These are phyloP conservation scores for Pediacus dermestoides DNA, from an alignment of 2,888 invertebrate genomes.

Conservation along the genomic window DNA sequence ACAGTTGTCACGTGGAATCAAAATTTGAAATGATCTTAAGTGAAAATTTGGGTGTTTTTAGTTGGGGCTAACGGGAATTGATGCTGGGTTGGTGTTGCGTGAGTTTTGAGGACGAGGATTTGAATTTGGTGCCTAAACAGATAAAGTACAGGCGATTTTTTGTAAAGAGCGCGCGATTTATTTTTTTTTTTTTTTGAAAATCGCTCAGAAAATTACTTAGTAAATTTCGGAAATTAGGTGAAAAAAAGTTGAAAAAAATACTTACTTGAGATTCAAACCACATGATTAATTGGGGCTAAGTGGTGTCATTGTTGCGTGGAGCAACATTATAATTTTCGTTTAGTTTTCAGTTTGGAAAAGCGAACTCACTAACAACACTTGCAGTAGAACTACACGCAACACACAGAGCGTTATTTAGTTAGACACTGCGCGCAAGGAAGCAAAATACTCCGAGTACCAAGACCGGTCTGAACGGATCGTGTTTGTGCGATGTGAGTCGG, in stretches of 20 bases:
- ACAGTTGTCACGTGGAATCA: conserved; percentile 49
- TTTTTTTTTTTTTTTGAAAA: not conserved
- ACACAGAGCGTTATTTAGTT: conserved; percentile 41
- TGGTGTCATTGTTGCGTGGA: conserved; percentile 47
- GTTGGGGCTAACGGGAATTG: too few relatives aligned
- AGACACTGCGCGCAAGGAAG: conserved; percentile 21
- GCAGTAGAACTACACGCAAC: conserved; percentile 37
- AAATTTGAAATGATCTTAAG: conserved; percentile 33
- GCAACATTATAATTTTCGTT: conserved; percentile 46
- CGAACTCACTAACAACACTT: conserved; percentile 33
- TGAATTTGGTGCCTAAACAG: too few relatives aligned
- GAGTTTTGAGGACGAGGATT: too few relatives aligned
- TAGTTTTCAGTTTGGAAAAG: conserved; percentile 26
- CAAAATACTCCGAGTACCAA: conserved; percentile 39
- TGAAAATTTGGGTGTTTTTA: conserved; percentile 30
- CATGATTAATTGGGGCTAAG: conserved; percentile 46
- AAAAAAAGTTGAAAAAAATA: conserved; percentile 12
- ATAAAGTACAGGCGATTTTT: too few relatives aligned
- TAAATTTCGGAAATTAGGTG: conserved; percentile 2
- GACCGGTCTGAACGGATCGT: conserved; percentile 47
- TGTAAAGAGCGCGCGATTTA: too few relatives aligned
- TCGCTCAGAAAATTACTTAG: conserved; percentile 5
- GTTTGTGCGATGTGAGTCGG: conserved; percentile 45
- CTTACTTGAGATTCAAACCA: conserved; percentile 52
- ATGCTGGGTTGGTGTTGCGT: too few relatives aligned